Evolutionary conservation across 2,113 vertebrate genomes (phyloP), one percentile per base, ranked within the genome.

Genomic region (Ornithorhynchus anatinus): DNA sequence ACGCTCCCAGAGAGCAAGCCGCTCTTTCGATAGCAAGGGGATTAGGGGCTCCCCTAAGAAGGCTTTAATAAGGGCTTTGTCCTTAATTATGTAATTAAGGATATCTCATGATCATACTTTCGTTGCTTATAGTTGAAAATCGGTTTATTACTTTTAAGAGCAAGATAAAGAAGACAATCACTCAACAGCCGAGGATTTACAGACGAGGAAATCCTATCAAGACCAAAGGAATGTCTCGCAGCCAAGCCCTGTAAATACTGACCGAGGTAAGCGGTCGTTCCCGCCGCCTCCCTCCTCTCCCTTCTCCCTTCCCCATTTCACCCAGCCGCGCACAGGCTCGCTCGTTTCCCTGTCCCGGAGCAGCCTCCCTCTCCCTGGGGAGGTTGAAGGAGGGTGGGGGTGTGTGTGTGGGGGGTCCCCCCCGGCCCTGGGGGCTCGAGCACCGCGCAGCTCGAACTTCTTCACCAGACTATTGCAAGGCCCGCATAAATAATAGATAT

Each of bases 121-220:
- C 81, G 19, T 90, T 88, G 83, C 90, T 67, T 89, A 84, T n/a
- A 86, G 82, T 75, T 82, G 82, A 91, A 89, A 94, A 91, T 81
- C 88, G 85, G 77, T 89, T 93, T 94, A 85, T 94, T 89, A 58
- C 81, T 91, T 94, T 91, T 88, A 90, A 91, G 96, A 97, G 68
- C 88, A 85, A 64, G 94, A 92, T 56, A 95, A 89, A 77, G 95
- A 94, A 77, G 94, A 94, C 88, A 93, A 82, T 81, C 87, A 92
- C 53, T 80, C 92, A 17, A 92, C 95, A 19, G 94, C 95, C 23
- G 97, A 98, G 80, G 97, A 99, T 88, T 88, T 95, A 71, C 97
- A 97, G 87, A 86, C 89, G 57, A 96, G 92, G 86, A 95, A 96
- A 93, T 86, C 93, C 74, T 94, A 92, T 72, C 94, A 93, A 88